Evolutionary conservation across 2,888 invertebrate genomes (phyloP).

Genomic region (Conomelus anceps): DNA sequence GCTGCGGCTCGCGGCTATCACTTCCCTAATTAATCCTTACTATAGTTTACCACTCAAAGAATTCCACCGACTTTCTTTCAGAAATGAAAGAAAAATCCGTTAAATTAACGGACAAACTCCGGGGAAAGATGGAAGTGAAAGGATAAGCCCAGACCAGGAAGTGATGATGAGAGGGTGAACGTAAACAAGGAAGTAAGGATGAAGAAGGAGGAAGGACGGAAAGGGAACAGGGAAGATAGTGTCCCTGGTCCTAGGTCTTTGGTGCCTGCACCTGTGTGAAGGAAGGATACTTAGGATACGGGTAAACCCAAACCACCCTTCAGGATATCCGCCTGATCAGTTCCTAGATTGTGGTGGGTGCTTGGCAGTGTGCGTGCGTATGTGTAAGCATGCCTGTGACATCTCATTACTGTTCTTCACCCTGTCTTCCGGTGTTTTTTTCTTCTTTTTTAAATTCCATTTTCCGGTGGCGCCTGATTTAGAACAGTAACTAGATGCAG

Average conservation of each 20-base stretch:
- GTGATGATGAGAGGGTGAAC: neutral
- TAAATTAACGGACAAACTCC: neutral
- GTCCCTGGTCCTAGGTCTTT: no score
- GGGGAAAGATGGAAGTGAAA: neutral
- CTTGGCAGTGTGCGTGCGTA: neutral
- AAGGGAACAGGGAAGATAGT: neutral
- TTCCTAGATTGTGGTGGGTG: neutral
- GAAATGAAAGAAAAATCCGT: neutral
- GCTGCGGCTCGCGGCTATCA: no score
- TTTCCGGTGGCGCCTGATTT: neutral
- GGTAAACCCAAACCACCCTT: no score
- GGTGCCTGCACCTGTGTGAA: neutral
- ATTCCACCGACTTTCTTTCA: no score
- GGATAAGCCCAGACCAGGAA: neutral
- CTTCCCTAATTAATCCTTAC: no score
- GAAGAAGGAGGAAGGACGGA: neutral
- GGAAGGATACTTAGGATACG: neutral
- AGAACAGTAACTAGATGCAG: neutral
- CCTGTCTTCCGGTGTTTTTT: no score
- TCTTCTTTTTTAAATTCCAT: neutral
- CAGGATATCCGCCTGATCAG: neutral
- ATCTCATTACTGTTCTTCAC: neutral
- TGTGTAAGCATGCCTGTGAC: neutral
- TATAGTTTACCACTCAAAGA: neutral
- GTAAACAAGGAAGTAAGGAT: neutral